A percentile compares a stretch with the other conserved stretches of the same genome.
These are phyloP conservation scores for Zaprionus capensis DNA, from an alignment of 1,140 invertebrate species.

Conservation along the genomic window DNA sequence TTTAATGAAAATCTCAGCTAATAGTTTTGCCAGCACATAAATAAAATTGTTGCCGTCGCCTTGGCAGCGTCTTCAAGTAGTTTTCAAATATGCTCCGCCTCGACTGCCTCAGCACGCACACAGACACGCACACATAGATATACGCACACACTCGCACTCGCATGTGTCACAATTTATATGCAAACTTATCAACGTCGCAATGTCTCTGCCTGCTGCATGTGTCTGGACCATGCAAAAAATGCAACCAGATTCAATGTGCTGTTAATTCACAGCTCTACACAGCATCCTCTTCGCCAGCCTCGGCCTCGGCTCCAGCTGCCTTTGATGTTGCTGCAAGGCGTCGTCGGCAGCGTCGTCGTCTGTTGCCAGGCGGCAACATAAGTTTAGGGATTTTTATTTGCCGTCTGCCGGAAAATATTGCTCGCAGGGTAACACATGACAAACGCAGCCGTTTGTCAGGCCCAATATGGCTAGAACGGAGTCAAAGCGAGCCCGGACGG, in stretches of 20 bases:
- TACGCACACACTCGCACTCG: neutral
- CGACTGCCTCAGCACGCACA: neutral
- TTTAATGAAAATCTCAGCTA: conserved; percentile 80
- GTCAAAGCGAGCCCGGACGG: neutral
- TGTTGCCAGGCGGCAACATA: conserved; percentile 62
- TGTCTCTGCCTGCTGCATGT: conserved; percentile 44
- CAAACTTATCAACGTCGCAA: conserved; percentile 79
- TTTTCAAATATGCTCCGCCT: conserved; percentile 53
- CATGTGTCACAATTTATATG: conserved; percentile 81
- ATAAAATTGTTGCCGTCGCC: conserved; percentile 49
- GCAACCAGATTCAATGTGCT: conserved; percentile 59
- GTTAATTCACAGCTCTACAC: conserved; percentile 67
- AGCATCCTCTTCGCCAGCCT: conserved; percentile 10
- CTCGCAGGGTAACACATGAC: conserved; percentile 76
- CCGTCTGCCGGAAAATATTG: conserved; percentile 75
- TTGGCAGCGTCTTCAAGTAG: conserved; percentile 29
- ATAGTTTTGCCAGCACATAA: conserved; percentile 70
- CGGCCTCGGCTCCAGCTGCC: conserved; percentile 11
- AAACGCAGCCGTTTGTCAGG: conserved; percentile 79
- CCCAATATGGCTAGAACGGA: conserved; percentile 40
- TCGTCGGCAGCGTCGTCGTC: conserved; percentile 7
- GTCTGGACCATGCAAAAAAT: conserved; percentile 3
- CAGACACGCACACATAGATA: neutral
- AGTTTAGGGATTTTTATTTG: conserved; percentile 82
- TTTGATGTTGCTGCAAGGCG: conserved; percentile 30